Percentiles rank a stretch among this genome's conserved stretches.
Conservation (phyloP, 2,113 vertebrate species). For the Chascanopsetta lugubris region DNA sequence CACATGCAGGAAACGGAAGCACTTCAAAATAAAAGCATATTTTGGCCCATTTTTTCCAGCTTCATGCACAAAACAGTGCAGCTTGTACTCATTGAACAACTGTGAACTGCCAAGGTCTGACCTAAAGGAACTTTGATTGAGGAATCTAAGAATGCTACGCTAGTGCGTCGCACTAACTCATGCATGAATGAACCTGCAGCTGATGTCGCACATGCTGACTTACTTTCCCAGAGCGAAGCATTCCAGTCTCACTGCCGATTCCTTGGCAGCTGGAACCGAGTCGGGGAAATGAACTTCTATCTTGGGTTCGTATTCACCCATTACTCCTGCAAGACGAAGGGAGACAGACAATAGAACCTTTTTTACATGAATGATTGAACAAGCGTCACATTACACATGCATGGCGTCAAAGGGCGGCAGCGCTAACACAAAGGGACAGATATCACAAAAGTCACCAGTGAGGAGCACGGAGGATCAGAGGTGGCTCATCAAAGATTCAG, state of each 20-base stretch:
- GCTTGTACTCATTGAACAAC: too few species aligned
- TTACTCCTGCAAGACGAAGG: conserved; percentile 86
- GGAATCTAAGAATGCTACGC: conserved; percentile 27
- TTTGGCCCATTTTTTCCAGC: too few species aligned
- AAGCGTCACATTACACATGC: conserved; percentile 35
- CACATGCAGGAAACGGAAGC: too few species aligned
- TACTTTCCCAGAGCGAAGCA: conserved; percentile 98
- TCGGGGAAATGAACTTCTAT: conserved; percentile 98
- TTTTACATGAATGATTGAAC: conserved; percentile 72
- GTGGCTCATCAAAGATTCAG: conserved; percentile 72
- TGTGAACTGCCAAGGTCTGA: too few species aligned
- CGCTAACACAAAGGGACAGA: conserved; percentile 35
- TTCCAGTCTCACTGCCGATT: conserved; percentile 90
- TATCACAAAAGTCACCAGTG: conserved; percentile 51
- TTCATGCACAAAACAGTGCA: too few species aligned
- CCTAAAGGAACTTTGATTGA: conserved; percentile 57
- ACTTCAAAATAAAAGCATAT: too few species aligned
- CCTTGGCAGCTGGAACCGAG: conserved; percentile 90
- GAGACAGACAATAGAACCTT: conserved; percentile 58
- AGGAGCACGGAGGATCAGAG: conserved; percentile 34
- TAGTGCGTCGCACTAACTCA: conserved; percentile 22
- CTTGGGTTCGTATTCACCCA: conserved; percentile 99
- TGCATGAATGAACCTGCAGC: conserved; percentile 19
- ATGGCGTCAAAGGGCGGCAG: conserved; percentile 53
- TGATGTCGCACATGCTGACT: conserved; percentile 70